Evolutionary conservation across 1,140 invertebrate species (phyloP).

Genomic region (Pseudomyrmex dendroicus): DNA sequence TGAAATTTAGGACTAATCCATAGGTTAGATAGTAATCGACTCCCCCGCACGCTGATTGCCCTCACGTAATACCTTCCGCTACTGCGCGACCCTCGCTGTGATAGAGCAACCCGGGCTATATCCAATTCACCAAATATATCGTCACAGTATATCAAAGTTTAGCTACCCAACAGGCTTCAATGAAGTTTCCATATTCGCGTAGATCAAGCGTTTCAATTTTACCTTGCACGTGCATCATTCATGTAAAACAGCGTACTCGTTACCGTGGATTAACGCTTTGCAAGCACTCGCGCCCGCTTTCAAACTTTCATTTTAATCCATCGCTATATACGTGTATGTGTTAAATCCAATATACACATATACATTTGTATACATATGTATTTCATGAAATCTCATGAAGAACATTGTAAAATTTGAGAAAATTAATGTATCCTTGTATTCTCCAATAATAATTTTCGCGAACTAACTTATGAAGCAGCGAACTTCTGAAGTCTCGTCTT

Average conservation of each 20-base stretch:
- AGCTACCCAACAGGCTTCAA: slow-evolving; percentile 30
- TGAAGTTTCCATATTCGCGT: slow-evolving; percentile 45
- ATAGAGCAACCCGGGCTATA: slow-evolving; percentile 35
- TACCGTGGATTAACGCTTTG: not conserved
- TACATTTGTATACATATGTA: not conserved
- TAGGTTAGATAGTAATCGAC: slow-evolving; percentile 38
- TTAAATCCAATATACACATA: not conserved
- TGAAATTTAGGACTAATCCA: slow-evolving; percentile 47
- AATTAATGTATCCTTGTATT: no score
- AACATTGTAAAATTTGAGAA: not conserved
- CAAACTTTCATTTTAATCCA: slow-evolving; percentile 25
- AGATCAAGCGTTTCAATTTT: slow-evolving; percentile 50
- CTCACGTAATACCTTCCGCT: slow-evolving; percentile 51
- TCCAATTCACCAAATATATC: slow-evolving; percentile 51
- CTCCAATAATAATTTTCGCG: no score
- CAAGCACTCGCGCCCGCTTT: not conserved
- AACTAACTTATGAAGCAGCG: slow-evolving; percentile 7
- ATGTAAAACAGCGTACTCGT: slow-evolving; percentile 1
- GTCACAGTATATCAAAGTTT: slow-evolving; percentile 47
- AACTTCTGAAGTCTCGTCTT: not conserved
- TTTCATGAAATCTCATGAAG: not conserved
- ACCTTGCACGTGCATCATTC: not conserved
- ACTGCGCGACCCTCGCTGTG: slow-evolving; percentile 4
- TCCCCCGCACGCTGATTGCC: slow-evolving; percentile 42
- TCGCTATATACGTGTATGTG: not conserved